A percentile compares a stretch with the other conserved stretches of the same genome.
These are phyloP conservation scores for Ormyrus nitidulus DNA, from an alignment of 2,888 invertebrate genomes.

Conservation along the genomic window DNA sequence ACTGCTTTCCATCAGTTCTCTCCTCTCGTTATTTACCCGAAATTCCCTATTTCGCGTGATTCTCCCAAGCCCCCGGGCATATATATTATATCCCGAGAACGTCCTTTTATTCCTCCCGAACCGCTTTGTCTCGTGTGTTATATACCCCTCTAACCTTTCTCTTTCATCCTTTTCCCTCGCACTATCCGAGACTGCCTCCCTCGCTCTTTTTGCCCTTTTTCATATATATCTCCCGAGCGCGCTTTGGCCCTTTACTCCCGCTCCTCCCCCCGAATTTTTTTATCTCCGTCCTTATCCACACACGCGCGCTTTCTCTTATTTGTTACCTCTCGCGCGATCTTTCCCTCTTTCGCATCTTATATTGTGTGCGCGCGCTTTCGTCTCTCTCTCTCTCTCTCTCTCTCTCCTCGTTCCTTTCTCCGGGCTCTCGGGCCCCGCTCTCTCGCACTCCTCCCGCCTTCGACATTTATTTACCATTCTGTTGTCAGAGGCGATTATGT, in stretches of 20 bases:
- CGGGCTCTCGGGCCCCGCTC: neutral
- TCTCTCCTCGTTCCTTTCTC: neutral
- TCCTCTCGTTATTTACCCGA: constrained; percentile 2
- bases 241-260: neutral
- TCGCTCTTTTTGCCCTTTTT: constrained; percentile 13
- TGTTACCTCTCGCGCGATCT: constrained; percentile 55
- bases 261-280: neutral
- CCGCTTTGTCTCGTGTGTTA: neutral
- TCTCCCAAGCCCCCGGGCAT: neutral
- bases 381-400: neutral
- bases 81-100: neutral
- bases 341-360: constrained; percentile 48
- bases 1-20: neutral
- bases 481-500: constrained; percentile 57
- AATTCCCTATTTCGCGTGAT: neutral
- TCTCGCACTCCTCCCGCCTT: constrained; percentile 25
- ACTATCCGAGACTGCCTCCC: neutral
- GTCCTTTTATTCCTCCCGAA: neutral
- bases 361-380: constrained; percentile 3
- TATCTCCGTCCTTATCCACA: no score
- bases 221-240: constrained; percentile 8
- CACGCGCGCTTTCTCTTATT: constrained; percentile 44
- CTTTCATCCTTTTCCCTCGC: constrained; percentile 7
- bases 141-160: constrained; percentile 1
- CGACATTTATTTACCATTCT: constrained; percentile 57